Base-by-base conservation (phyloP, 2,888 invertebrate species). In the Synergus itoensis region DNA sequence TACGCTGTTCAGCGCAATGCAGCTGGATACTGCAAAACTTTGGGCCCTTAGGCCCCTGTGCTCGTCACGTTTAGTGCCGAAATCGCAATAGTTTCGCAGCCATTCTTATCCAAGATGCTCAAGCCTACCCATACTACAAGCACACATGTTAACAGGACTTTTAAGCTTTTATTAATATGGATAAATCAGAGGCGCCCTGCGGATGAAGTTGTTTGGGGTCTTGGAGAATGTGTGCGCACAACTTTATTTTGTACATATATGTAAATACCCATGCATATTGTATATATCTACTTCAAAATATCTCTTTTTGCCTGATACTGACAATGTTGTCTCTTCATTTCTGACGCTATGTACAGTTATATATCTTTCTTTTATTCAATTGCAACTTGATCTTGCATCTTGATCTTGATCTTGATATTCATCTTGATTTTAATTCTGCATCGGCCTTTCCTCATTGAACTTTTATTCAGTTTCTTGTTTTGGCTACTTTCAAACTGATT, bases 111-210 rank as follows among this genome's bases (percentile, higher is more conserved):
- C 69, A 69, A 69, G 69, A 28, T 48, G 69, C 28, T 53, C 81
- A 76, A 79, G 78, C 79, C 80, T 82, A 80, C 82, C 80, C 81
- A 79, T 80, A 77, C 62, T 84, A 84, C 81, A 83, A 85, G 86
- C 87, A 88, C 85, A 87, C 89, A 90, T 90, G 91, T 91, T 89
- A 90, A 90, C 90, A 90, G 89, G 88, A 87, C 88, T 88, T 89
- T 87, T 88, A 90, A 89, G 87, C 86, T 90, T 89, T 91, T 91
- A 91, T 92, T 92, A 91, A 91, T 91, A 91, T 91, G 89, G 88
- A 91, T 91, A 91, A 91, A 91, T 91, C 91, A 90, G 89, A 86
- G 90, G 88, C 89, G 90, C 89, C 90, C 90, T 87, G 89, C 87
- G 87, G 90, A 92, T 91, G 90, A 91, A 91, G 91, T 90, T 91